These are phyloP conservation scores for Sigmodon hispidus DNA, from an alignment of 2,113 vertebrate genomes.

Conservation along the genomic window DNA sequence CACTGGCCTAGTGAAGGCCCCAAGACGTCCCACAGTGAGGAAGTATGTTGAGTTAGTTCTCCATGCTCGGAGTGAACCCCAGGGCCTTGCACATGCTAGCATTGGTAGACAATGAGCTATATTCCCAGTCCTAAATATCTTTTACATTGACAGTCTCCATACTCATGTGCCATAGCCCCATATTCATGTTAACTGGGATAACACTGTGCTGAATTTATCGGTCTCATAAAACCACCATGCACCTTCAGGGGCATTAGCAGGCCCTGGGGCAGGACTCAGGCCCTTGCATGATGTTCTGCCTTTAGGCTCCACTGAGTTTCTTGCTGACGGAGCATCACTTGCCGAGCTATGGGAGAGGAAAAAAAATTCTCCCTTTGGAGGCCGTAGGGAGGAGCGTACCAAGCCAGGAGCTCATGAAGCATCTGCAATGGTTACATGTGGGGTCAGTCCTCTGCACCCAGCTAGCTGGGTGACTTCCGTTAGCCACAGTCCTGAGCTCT, in stretches of 20 bases:
- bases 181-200: too few relatives aligned
- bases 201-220: background rate
- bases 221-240: background rate
- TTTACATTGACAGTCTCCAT: background rate
- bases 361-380: background rate
- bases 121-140: background rate
- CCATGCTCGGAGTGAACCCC: too few relatives aligned
- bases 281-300: background rate
- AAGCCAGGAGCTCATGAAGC: background rate
- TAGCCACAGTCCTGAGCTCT: background rate
- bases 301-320: background rate
- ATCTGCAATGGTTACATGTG: fast-evolving
- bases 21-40: background rate
- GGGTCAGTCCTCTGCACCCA: background rate
- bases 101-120: background rate
- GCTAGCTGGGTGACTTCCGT: background rate
- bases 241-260: background rate
- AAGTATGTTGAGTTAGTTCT: background rate
- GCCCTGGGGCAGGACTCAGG: background rate
- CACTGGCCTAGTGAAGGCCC: background rate
- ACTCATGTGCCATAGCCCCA: background rate
- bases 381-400: background rate
- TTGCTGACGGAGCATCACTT: background rate
- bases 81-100: too few relatives aligned
- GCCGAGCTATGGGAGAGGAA: background rate